Percentiles rank a stretch among this genome's conserved stretches.
phyloP scores from a whole-genome alignment of 2,797 vertebrate species.

The Hozukius guyotensis region DNA sequence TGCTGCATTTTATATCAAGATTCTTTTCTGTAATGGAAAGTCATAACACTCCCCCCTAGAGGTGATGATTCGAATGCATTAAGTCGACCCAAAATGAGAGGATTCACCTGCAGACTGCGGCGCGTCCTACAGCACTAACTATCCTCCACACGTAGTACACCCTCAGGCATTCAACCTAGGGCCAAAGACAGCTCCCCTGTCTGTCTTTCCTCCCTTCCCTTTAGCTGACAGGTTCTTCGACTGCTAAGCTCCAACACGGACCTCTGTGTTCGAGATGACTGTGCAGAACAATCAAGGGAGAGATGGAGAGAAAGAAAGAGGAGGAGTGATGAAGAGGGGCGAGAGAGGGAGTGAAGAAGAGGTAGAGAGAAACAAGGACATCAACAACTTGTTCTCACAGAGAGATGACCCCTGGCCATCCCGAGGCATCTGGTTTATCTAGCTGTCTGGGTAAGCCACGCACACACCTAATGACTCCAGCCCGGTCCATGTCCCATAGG shows the following conservation, averaged over 20 bases:
- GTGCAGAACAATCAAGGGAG: constrained; percentile 73
- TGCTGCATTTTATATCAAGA: constrained; percentile 68
- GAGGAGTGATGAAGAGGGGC: constrained; percentile 39
- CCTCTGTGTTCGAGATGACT: constrained; percentile 75
- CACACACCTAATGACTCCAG: constrained; percentile 82
- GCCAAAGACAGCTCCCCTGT: constrained; percentile 78
- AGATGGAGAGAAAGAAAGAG: constrained; percentile 22
- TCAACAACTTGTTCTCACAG: constrained; percentile 79
- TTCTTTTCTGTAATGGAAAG: constrained; percentile 56
- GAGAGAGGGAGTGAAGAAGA: constrained; percentile 44
- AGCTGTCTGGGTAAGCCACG: constrained; percentile 81
- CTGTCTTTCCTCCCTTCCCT: constrained; percentile 69
- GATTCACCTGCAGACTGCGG: constrained; percentile 78
- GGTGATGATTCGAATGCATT: constrained; percentile 72
- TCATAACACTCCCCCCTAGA: constrained; percentile 63
- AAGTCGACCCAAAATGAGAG: constrained; percentile 73
- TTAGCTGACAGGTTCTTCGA: constrained; percentile 78
- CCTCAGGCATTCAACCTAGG: constrained; percentile 83
- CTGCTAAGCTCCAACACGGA: constrained; percentile 73
- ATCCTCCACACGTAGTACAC: constrained; percentile 79
- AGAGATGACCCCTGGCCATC: constrained; percentile 86
- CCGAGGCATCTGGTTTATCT: constrained; percentile 85
- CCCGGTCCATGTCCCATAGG: constrained; percentile 73
- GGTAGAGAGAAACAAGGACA: constrained; percentile 78
- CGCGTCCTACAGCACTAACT: constrained; percentile 74